Conservation (phyloP, 1,140 invertebrate species). For the Ctenoplectra terminalis region DNA sequence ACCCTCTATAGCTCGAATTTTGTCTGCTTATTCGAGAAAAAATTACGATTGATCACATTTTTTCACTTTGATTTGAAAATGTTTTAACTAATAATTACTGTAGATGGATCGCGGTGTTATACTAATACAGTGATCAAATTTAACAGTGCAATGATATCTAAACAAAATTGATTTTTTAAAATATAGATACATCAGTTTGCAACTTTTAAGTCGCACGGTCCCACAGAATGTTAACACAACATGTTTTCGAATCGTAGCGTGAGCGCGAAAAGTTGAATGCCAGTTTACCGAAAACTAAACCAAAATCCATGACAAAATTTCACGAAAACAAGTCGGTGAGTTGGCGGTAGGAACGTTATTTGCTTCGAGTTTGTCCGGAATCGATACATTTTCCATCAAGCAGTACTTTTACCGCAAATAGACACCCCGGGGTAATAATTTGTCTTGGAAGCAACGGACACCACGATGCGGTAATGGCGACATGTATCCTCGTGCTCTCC, state of each 20-base stretch:
- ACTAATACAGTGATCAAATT: too few species aligned
- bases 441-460: background rate
- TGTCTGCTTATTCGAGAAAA: too few species aligned
- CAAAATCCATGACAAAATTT: background rate
- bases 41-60: too few species aligned
- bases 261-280: background rate
- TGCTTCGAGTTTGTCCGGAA: background rate
- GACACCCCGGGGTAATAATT: background rate
- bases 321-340: background rate
- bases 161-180: too few species aligned
- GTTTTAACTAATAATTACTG: too few species aligned
- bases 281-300: background rate
- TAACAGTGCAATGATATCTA: too few species aligned
- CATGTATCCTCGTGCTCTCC: background rate
- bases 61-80: too few species aligned
- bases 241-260: background rate
- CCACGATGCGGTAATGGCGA: background rate
- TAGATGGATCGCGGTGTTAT: too few species aligned
- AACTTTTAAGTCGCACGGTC: too few species aligned
- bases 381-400: background rate
- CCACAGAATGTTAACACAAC: too few species aligned
- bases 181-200: too few species aligned
- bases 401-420: background rate
- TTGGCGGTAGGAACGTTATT: background rate
- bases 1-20: too few species aligned